These are phyloP conservation scores for Pangasius djambal DNA, from an alignment of 2,797 vertebrate species.

Conservation along the genomic window DNA sequence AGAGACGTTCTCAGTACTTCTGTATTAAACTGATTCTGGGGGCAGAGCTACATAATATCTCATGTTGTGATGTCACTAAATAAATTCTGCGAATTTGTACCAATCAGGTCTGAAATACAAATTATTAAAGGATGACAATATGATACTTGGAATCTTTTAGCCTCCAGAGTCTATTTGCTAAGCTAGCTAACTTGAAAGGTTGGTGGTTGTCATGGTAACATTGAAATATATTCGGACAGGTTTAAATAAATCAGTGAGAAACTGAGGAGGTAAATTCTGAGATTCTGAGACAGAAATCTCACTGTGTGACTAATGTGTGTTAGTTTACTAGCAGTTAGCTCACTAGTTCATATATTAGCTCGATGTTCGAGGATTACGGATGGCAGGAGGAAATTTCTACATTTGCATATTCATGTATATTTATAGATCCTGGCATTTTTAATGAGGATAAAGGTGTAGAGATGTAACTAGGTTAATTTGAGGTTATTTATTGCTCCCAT, in stretches of 20 bases:
- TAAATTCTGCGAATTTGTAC: not conserved
- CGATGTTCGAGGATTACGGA: not conserved
- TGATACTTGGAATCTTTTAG: not conserved
- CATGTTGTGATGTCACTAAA: not conserved
- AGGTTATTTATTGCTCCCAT: not conserved
- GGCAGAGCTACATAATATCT: not conserved
- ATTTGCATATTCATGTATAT: constrained; percentile 6
- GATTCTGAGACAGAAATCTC: not conserved
- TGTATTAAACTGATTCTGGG: not conserved
- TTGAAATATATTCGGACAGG: not conserved
- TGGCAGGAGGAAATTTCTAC: not conserved
- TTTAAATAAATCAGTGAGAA: not conserved
- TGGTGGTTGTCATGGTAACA: not conserved
- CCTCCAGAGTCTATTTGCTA: not conserved
- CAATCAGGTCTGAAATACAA: not conserved
- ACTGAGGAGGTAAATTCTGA: not conserved
- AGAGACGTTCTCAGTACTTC: not conserved
- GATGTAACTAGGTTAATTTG: not conserved
- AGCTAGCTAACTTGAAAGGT: not conserved
- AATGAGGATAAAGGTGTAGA: not conserved
- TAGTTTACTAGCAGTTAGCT: not conserved
- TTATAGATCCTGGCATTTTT: not conserved
- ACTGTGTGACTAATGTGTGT: not conserved
- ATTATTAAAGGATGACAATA: not conserved
- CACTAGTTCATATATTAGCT: not conserved